Base-by-base conservation (phyloP, 1,140 invertebrate species). In the Halyomorpha halys region DNA sequence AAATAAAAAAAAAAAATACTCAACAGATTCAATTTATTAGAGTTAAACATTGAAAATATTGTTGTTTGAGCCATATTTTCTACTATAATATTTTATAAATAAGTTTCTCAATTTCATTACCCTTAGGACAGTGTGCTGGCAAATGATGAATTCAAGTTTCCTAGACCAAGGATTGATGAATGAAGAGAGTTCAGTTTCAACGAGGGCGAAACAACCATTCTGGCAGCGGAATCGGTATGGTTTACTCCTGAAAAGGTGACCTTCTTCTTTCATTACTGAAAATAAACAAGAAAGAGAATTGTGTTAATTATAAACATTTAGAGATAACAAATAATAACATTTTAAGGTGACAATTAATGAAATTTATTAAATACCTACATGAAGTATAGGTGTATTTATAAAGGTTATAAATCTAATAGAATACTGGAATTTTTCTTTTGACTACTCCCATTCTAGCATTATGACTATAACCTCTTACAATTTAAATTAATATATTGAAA, bases 101-200 rank as follows among this genome's bases (percentile, higher is more conserved):
- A 30, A 30, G 8, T 30, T n/a, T 30, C 27, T 30, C 27, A 4
- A 8, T 30, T 30, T 47, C 9, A 11, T 49, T 56, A 84, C 87
- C 81, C 88, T 86, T 62, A 92, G 72, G 3, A 97, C 83, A 62
- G 83, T 79, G 78, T 97, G 91, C 71, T 93, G 85, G 64, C 89
- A 91, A 70, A 90, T 86, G 59, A 97, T 84, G 77, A 95, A 94
- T 72, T 97, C 94, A 61, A 97, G 76, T 75, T 89, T 87, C 71
- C 82, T 82, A 0, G 89, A 88, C 93, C 93, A 97, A 0, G 94
- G 93, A 81, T 96, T 96, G 34, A 94, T 82, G 74, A 95, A 95
- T 65, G 87, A 89, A 0, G 90, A 90, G 91, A 91, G 97, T 74
- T 95, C 90, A 0, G 92, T 94, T 75, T 94, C 89, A 39, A 95